Evolutionary conservation across 2,888 invertebrate genomes (phyloP), one percentile per base, ranked within the genome.

Genomic region (Linnaemya tessellans): DNA sequence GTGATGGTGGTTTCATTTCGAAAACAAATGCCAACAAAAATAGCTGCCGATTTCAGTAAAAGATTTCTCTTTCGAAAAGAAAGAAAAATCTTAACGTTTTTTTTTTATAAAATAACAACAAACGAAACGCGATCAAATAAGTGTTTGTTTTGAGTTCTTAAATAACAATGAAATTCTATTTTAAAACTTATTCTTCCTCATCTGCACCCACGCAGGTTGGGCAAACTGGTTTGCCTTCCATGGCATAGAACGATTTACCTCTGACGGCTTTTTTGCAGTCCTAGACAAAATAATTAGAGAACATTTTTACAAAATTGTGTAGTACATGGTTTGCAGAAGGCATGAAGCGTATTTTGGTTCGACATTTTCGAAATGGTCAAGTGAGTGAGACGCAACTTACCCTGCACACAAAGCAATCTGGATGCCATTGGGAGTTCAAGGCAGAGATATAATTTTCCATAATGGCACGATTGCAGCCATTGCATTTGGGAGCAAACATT

Each of bases 381-480:
- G 5, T 13, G 3, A 38, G 11, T 13, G 11, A 13, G 11, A 41
- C 10, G 3, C 3, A 56, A 93, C 97, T 94, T 95, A 99, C 99
- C 96, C 98, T 96, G 95, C 99, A 99, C 88, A 98, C 98, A 94
- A 99, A 99, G 93, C 99, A 99, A 92, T 98, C 97, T 11, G 99
- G 96, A 93, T 99, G 99, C 99, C 99, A 99, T 93, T 99, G 98
- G 87, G 97, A 96, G 93, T 98, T 98, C 88, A 99, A 94, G 71
- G 99, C 99, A 41, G 98, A 98, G 92, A 99, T 98, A 93, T 98
- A 99, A 93, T 98, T 99, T 93, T 98, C 98, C 96, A 98, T 98
- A 90, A 99, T 99, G 87, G 99, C 97, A 74, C 97, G 96, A 90
- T 95, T 96, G 94, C 99, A 99, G 56, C 98, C 98, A 71, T 98